phyloP scores from a whole-genome alignment of 2,113 vertebrate species.

The Andinoacara biseriatus region DNA sequence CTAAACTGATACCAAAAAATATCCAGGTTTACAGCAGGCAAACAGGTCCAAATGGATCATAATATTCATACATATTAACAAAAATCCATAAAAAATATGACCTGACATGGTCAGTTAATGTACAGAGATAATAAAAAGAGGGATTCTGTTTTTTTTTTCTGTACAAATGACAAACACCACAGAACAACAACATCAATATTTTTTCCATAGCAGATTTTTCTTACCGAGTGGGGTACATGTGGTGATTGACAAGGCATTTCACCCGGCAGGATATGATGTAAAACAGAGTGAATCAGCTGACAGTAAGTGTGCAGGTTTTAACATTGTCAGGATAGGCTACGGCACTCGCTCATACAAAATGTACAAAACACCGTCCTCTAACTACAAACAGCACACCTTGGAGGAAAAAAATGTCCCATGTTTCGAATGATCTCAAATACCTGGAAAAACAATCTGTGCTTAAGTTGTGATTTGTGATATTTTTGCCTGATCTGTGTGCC shows the following conservation, averaged over 20 bases:
- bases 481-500: constrained; percentile 40
- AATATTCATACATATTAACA: constrained; percentile 81
- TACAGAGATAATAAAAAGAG: constrained; percentile 79
- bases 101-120: constrained; percentile 76
- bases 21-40: constrained; percentile 83
- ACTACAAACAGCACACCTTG: constrained; percentile 76
- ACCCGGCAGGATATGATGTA: constrained; percentile 80
- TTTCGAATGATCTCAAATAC: constrained; percentile 62
- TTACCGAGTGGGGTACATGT: constrained; percentile 52
- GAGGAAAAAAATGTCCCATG: constrained; percentile 56
- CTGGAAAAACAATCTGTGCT: constrained; percentile 67
- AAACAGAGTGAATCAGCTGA: constrained; percentile 87
- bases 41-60: constrained; percentile 78
- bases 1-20: constrained; percentile 82
- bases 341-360: constrained; percentile 98
- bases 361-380: constrained; percentile 98
- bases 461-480: constrained; percentile 40
- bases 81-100: constrained; percentile 84
- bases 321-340: constrained; percentile 90
- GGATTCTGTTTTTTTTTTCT: constrained; percentile 70
- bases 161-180: constrained; percentile 99
- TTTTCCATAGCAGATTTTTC: constrained; percentile 69
- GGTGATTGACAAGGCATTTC: constrained; percentile 59
- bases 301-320: constrained; percentile 89
- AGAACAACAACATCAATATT: constrained; percentile 91